These are phyloP conservation scores for Pentalonia nigronervosa DNA, from an alignment of 1,140 invertebrate species.

Conservation along the genomic window DNA sequence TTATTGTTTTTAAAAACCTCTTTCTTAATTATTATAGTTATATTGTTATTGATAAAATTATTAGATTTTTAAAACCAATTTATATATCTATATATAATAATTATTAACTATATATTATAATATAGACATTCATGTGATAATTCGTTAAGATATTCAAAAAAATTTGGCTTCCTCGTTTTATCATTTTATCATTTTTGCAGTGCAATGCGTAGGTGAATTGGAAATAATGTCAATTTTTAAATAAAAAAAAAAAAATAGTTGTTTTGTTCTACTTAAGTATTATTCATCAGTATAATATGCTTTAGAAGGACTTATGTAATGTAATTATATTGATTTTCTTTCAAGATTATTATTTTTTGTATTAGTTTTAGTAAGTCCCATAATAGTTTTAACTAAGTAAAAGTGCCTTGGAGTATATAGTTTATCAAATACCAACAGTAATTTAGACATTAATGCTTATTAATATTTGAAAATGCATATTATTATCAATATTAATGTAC, in stretches of 20 bases:
- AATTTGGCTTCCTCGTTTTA: conserved; percentile 53
- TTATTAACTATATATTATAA: conserved; percentile 54
- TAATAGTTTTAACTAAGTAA: conserved; percentile 55
- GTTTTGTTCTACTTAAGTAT: conserved; percentile 58
- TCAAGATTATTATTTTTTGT: conserved; percentile 54
- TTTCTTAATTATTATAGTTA: conserved; percentile 58
- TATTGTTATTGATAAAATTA: conserved; percentile 58
- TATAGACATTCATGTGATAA: conserved; percentile 58
- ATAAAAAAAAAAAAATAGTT: conserved; percentile 55
- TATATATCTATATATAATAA: conserved; percentile 55
- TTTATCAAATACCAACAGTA: conserved; percentile 47
- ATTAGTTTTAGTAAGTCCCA: conserved; percentile 49
- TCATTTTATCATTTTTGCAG: conserved; percentile 54
- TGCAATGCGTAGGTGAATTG: conserved; percentile 53
- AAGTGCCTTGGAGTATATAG: conserved; percentile 57
- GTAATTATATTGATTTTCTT: conserved; percentile 37
- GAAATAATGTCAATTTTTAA: conserved; percentile 58
- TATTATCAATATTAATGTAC: conserved; percentile 51
- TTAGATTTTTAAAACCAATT: conserved; percentile 57
- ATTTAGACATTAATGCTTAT: conserved; percentile 51
- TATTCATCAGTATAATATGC: conserved; percentile 56
- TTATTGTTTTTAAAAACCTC: conserved; percentile 53
- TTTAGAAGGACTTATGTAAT: conserved; percentile 53
- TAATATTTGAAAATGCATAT: conserved; percentile 34
- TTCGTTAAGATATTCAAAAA: conserved; percentile 55